Evolutionary conservation across 2,797 vertebrate species (phyloP).

Genomic region (Euthynnus affinis): DNA sequence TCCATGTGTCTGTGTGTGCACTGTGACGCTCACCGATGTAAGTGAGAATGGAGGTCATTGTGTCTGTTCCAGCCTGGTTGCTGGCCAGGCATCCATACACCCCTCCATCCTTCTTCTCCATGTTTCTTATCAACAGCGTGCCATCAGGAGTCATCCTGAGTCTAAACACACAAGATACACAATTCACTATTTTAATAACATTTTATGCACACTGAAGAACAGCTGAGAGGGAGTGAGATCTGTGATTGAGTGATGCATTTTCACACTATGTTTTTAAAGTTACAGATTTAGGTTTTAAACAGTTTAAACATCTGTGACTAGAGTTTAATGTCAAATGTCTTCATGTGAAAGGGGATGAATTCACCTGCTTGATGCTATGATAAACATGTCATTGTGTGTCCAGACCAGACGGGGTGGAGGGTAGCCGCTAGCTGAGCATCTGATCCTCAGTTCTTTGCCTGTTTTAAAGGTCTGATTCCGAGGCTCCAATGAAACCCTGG

Average conservation of each 20-base stretch:
- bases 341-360: neutral
- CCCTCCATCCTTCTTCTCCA: constrained; percentile 90
- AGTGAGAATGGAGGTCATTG: constrained; percentile 86
- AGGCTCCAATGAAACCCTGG: constrained; percentile 89
- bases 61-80: constrained; percentile 92
- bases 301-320: neutral
- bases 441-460: constrained; percentile 91
- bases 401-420: constrained; percentile 91
- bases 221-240: neutral
- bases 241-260: neutral
- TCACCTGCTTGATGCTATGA: constrained; percentile 92
- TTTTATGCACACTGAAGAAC: neutral
- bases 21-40: constrained; percentile 88
- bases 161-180: constrained; percentile 74
- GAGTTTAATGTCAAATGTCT: neutral
- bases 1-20: constrained; percentile 71
- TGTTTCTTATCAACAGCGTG: constrained; percentile 89
- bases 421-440: constrained; percentile 91
- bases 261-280: too few relatives aligned
- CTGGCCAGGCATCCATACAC: constrained; percentile 94
- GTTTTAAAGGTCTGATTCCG: constrained; percentile 91
- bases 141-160: constrained; percentile 91
- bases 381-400: constrained; percentile 94
- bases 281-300: neutral
- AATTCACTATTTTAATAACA: neutral